A percentile compares a stretch with the other conserved stretches of the same genome.
These are phyloP conservation scores for Drosophila siamana DNA, from an alignment of 2,888 invertebrate species.

Conservation along the genomic window DNA sequence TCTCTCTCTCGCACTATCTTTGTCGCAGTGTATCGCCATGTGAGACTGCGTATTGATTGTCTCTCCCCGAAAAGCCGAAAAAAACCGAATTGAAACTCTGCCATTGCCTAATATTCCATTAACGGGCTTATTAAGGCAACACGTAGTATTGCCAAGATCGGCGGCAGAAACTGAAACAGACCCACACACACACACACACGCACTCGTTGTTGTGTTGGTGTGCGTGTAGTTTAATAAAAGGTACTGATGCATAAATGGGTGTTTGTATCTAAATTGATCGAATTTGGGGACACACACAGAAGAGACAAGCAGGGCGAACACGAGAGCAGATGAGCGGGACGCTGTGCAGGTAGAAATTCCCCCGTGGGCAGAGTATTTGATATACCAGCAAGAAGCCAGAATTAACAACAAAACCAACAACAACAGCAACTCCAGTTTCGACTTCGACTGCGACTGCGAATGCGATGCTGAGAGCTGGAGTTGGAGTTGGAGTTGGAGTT, in stretches of 20 bases:
- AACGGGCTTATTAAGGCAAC: slow-evolving; percentile 80
- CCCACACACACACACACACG: slow-evolving; percentile 51
- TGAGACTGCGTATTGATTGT: slow-evolving; percentile 60
- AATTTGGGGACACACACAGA: slow-evolving; percentile 78
- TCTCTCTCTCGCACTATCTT: background rate
- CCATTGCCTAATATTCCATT: slow-evolving; percentile 78
- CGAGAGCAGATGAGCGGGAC: slow-evolving; percentile 58
- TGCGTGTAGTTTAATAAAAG: slow-evolving; percentile 76
- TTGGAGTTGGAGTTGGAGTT: slow-evolving; percentile 31
- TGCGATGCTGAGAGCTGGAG: slow-evolving; percentile 11
- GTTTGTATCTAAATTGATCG: slow-evolving; percentile 82
- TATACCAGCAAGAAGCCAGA: slow-evolving; percentile 28
- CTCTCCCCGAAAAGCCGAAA: slow-evolving; percentile 22
- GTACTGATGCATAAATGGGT: slow-evolving; percentile 82
- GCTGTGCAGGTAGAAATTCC: slow-evolving; percentile 71
- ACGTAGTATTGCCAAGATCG: slow-evolving; percentile 57
- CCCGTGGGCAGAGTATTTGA: slow-evolving; percentile 54
- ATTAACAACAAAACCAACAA: slow-evolving; percentile 19
- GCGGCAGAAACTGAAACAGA: slow-evolving; percentile 44
- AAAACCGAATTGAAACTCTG: slow-evolving; percentile 68
- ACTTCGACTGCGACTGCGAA: slow-evolving; percentile 26
- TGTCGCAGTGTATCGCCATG: slow-evolving; percentile 64
- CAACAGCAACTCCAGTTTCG: slow-evolving; percentile 37
- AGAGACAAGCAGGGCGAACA: slow-evolving; percentile 43
- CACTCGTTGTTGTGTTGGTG: slow-evolving; percentile 2